Conservation (phyloP, 2,888 invertebrate species). For the Tachina fera region DNA sequence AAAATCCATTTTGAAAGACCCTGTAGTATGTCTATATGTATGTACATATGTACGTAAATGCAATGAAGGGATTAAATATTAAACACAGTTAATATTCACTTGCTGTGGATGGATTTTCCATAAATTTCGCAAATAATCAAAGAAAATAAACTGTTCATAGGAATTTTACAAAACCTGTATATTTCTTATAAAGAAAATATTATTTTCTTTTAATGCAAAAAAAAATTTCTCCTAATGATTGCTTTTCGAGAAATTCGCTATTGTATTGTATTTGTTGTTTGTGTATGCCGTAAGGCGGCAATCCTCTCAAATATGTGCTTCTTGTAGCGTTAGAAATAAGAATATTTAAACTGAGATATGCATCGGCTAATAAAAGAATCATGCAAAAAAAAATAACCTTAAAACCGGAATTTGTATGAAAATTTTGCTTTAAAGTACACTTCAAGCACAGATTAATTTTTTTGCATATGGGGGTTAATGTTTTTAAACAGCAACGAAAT, state of each 20-base stretch:
- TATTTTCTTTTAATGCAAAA: conserved; percentile 24
- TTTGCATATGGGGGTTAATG: too few relatives aligned
- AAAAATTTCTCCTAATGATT: conserved; percentile 45
- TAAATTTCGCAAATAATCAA: conserved; percentile 44
- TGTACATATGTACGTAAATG: not conserved
- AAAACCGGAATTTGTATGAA: too few relatives aligned
- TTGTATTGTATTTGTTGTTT: not conserved
- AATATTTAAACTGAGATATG: too few relatives aligned
- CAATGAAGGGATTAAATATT: conserved; percentile 38
- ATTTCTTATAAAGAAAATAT: not conserved
- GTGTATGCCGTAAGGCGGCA: not conserved
- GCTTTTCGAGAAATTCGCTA: conserved; percentile 31
- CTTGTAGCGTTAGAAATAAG: not conserved
- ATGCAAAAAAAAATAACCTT: too few relatives aligned
- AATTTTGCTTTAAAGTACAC: too few relatives aligned
- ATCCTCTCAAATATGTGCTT: not conserved
- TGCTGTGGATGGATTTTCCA: conserved; percentile 43
- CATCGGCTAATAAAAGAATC: too few relatives aligned
- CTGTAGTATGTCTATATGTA: not conserved
- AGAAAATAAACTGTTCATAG: conserved; percentile 24
- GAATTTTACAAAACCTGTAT: conserved; percentile 19
- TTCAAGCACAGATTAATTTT: too few relatives aligned
- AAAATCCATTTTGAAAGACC: conserved; percentile 3
- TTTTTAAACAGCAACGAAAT: too few relatives aligned
- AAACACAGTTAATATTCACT: conserved; percentile 39